These are phyloP conservation scores for Lysandra bellargus DNA, from an alignment of 2,888 invertebrate species.

Conservation along the genomic window DNA sequence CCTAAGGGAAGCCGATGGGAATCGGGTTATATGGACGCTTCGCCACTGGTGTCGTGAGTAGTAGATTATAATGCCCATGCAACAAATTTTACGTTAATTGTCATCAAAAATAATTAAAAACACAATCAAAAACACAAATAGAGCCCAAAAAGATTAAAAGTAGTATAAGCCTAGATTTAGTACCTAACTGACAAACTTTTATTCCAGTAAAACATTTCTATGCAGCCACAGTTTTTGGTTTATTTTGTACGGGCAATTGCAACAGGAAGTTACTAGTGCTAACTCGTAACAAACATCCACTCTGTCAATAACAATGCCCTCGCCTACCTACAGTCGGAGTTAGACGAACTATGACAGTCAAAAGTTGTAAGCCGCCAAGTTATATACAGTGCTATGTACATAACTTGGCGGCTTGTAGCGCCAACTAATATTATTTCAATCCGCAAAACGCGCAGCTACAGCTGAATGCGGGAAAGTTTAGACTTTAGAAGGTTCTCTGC, in stretches of 20 bases:
- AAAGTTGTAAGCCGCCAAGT: constrained; percentile 23
- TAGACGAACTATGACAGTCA: constrained; percentile 24
- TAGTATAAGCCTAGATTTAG: neutral
- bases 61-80: neutral
- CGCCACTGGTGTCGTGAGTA: neutral
- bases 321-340: constrained; percentile 9
- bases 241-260: neutral
- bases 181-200: neutral
- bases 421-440: constrained; percentile 57
- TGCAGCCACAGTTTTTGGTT: neutral
- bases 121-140: too few species aligned
- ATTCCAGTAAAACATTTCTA: neutral
- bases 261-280: neutral
- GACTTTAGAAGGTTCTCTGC: constrained; percentile 67
- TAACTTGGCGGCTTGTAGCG: constrained; percentile 40
- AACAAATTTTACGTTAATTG: neutral
- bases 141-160: neutral
- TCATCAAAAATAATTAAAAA: too few species aligned
- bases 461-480: constrained; percentile 61
- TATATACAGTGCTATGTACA: neutral
- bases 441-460: constrained; percentile 52
- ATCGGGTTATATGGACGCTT: too few species aligned
- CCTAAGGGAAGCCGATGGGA: too few species aligned
- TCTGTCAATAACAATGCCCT: constrained; percentile 15
- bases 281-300: constrained; percentile 8